Percentiles rank a stretch among this genome's conserved stretches.
phyloP scores from a whole-genome alignment of 1,140 invertebrate genomes.

The Whitmania pigra region DNA sequence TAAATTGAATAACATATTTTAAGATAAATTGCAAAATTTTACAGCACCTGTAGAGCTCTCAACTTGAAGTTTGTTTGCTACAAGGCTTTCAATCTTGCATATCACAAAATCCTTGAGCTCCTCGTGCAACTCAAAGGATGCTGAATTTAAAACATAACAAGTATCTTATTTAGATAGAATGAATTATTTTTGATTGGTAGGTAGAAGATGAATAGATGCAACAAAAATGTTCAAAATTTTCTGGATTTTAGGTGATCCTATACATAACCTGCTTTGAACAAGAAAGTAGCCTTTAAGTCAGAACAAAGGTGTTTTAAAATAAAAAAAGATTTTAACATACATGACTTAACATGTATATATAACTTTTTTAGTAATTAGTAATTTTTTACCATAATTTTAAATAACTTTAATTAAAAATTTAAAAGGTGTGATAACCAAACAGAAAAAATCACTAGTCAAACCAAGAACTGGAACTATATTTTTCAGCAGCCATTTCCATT shows the following conservation, averaged over 20 bases:
- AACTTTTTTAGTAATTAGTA: too few species aligned
- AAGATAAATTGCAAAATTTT: constrained; percentile 16
- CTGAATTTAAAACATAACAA: constrained; percentile 30
- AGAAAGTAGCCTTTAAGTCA: too few species aligned
- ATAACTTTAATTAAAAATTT: too few species aligned
- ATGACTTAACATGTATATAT: too few species aligned
- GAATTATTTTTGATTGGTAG: background rate
- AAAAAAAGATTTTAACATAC: too few species aligned
- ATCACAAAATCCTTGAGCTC: constrained; percentile 87
- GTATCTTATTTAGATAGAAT: too few species aligned
- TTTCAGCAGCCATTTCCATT: constrained; percentile 78
- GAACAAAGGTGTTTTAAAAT: too few species aligned
- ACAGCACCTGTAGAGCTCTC: constrained; percentile 19
- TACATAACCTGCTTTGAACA: too few species aligned
- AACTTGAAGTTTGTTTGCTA: constrained; percentile 47
- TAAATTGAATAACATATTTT: background rate
- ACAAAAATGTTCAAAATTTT: background rate
- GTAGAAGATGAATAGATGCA: background rate
- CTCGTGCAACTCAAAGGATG: constrained; percentile 73
- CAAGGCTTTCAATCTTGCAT: constrained; percentile 86
- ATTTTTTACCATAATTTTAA: too few species aligned
- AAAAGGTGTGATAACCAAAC: too few species aligned
- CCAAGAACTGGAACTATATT: constrained; percentile 4
- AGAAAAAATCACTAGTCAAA: background rate
- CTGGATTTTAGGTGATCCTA: too few species aligned